These are phyloP conservation scores for Tryphoninae sp. DNA, from an alignment of 2,888 invertebrate genomes.

Conservation along the genomic window DNA sequence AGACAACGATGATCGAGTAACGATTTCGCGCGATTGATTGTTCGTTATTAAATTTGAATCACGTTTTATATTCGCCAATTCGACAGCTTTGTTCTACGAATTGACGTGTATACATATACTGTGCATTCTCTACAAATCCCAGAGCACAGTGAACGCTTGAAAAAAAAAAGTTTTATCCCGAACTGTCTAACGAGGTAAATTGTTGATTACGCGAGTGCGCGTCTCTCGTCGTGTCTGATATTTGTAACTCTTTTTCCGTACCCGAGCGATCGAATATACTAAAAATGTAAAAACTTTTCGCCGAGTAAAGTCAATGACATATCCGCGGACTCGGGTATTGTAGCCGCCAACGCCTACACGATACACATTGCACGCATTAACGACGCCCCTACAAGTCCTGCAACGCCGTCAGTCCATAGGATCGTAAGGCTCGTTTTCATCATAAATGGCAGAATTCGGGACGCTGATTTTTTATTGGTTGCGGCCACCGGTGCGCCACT, in stretches of 20 bases:
- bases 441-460: neutral
- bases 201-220: neutral
- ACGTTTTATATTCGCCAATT: conserved; percentile 8
- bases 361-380: conserved; percentile 78
- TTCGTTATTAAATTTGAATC: no score
- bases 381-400: conserved; percentile 62
- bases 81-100: conserved; percentile 15
- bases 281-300: conserved; percentile 36
- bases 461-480: conserved; percentile 2
- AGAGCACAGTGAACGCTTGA: conserved; percentile 39
- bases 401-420: conserved; percentile 29
- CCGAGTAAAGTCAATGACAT: conserved; percentile 62
- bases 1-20: no score
- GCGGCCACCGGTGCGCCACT: neutral
- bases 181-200: neutral
- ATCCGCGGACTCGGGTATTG: conserved; percentile 61
- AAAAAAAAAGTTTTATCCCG: conserved; percentile 17
- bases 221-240: neutral
- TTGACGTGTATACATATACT: conserved; percentile 9
- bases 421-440: conserved; percentile 3
- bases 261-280: no score
- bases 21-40: no score
- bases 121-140: conserved; percentile 38
- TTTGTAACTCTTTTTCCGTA: no score
- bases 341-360: conserved; percentile 80